Percentiles rank a stretch among this genome's conserved stretches.
Conservation (phyloP, 2,797 vertebrate genomes). For the Zalophus californianus region DNA sequence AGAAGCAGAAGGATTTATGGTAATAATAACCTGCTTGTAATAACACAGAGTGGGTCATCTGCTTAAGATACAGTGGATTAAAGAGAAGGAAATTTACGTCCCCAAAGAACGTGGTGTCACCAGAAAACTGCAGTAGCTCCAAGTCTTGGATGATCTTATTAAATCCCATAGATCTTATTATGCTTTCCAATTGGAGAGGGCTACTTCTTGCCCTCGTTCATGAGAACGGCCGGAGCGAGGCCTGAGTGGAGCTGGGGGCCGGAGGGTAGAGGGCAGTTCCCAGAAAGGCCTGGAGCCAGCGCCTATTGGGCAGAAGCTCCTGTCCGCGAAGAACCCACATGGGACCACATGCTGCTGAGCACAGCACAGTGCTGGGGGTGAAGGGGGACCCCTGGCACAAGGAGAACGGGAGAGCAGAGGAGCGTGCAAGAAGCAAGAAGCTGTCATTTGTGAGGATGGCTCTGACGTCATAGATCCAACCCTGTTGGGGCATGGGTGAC, state of each 20-base stretch:
- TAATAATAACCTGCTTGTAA: conserved; percentile 83
- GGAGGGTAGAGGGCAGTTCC: not conserved
- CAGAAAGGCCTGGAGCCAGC: not conserved
- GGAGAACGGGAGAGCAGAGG: too few relatives aligned
- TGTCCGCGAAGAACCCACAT: accelerated
- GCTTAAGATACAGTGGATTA: conserved; percentile 78
- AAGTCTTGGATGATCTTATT: conserved; percentile 75
- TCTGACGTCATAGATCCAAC: accelerated
- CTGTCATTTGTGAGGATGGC: not conserved
- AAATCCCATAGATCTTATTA: conserved; percentile 76
- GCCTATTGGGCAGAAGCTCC: not conserved
- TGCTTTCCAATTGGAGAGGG: not conserved
- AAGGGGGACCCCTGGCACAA: accelerated
- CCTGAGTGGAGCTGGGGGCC: not conserved
- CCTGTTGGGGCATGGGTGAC: accelerated
- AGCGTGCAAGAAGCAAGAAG: not conserved
- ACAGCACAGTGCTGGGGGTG: accelerated
- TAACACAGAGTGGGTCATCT: conserved; percentile 83
- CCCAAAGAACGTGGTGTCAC: conserved; percentile 63
- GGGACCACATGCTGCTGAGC: accelerated
- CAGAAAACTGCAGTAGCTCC: conserved; percentile 6
- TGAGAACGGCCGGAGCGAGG: not conserved
- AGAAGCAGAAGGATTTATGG: conserved; percentile 83
- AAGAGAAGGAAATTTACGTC: conserved; percentile 79
- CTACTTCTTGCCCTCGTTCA: not conserved